Base-by-base conservation (phyloP, 2,888 invertebrate genomes). In the Gasteruption jaculator region DNA sequence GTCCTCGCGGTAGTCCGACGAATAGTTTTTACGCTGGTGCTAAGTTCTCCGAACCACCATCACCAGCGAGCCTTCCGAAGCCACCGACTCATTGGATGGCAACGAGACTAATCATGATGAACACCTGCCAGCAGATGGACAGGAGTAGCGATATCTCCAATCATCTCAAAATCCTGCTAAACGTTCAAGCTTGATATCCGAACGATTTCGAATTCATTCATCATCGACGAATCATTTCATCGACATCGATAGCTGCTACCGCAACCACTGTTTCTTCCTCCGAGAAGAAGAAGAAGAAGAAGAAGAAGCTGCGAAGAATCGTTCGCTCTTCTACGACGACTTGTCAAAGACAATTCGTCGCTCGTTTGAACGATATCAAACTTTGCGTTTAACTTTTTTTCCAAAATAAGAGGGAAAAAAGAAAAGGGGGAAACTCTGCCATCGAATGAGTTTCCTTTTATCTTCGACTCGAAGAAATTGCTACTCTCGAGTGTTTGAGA, bases 41-140 rank as follows among this genome's bases (percentile, higher is more conserved):
- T 66, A 88, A 87, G 71, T 89, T 87, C 76, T 86, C 85, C 61
- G 86, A 86, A 56, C 84, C 89, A 40, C 89, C 89, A 36, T 80
- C 85, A 43, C 86, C 89, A 30, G 80, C 81, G 56, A 82, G 83
- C 50, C 73, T 89, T 62, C 89, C 89, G 45, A 85, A 82, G 66
- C 89, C 89, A 58, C 89, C 89, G 45, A 78, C 79, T 52, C 86
- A 85, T 72, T 90, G 89, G 89, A 80, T 81, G 71, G 21, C 48
- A 19, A 57, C 52, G 34, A 56, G 58, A 47, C 37, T 61, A 24
- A 49, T 54, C 32, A 48, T 43, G 18, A 52, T 54, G 45, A 43
- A 33, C 33, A 52, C 58, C 48, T 61, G 60, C 38, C 57, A 61
- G 33, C 54, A 53, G 43, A 49, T 56, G 16, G 55, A 58, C 34